Evolutionary conservation across 2,113 vertebrate species (phyloP), one percentile per base, ranked within the genome.

Genomic region (Bujurquina vittata): DNA sequence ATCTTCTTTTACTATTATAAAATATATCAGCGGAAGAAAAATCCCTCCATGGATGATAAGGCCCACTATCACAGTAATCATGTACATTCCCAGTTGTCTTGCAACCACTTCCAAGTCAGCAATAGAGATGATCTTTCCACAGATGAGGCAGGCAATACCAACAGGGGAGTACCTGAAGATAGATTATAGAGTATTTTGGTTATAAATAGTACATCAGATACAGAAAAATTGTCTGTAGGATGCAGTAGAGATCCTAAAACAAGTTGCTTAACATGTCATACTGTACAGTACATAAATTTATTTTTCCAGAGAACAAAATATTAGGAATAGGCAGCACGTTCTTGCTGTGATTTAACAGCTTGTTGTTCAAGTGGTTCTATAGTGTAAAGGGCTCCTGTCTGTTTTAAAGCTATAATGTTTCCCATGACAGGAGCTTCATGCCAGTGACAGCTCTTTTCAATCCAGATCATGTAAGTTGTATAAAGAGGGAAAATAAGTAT

Each of bases 91-190:
- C 91, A 99, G 96, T 83, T 99, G 98, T 89, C 95, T 95, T 14
- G 98, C 98, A 43, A 99, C 97, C 89, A 97, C 94, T 94, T 99
- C 98, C 87, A 99, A 92, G 87, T 99, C 98, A 81, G 97, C 97
- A 84, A 99, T 99, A 63, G 97, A 99, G 90, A 99, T 98, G 93
- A 99, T 99, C 95, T 99, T 99, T 52, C 98, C 98, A 86, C 98
- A 99, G 85, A 99, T 99, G 74, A 99, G 96, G 86, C 98, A 99
- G 77, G 97, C 98, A 26, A 99, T 99, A 92, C 98, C 98, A 81
- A 99, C 1, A 1, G 98, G 98, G 9, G 98, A 99, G 90, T 99
- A 99, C 98, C 98, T 99, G 92, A 12, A 89, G 3, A 60, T 1
- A 61, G 22, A 91, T 33, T 33, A 33, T 26, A 20, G 20, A 8